Evolutionary conservation across 2,888 invertebrate genomes (phyloP), one percentile per base, ranked within the genome.

Genomic region (Scaptodrosophila latifasciaeformis): DNA sequence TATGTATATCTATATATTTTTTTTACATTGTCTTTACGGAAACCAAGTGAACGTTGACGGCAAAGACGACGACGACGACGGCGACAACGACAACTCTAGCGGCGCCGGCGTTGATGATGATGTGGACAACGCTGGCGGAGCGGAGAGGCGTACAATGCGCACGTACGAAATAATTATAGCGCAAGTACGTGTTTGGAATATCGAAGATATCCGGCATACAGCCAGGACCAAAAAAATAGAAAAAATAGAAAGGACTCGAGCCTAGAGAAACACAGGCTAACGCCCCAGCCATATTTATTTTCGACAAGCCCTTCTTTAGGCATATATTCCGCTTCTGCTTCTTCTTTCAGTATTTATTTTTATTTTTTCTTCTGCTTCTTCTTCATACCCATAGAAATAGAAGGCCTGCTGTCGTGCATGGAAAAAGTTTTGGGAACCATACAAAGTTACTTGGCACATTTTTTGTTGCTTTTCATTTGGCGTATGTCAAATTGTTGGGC

Each of bases 151-250:
- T 65, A 48, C 66, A 63, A 60, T 54, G 49, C 68, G 63, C 82
- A 79, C 78, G 78, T 82, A 80, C 78, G 66, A 79, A 79, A 80
- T 79, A 79, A 79, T 79, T 79, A 79, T 70, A 78, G 82, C 82
- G 75, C 68, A 74, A 67, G 65, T 69, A 82, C 78, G 78, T 79
- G 82, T 64, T 46, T 51, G 51, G 78, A 66, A 79, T 79, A 65
- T 63, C 58, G 48, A 60, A 69, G 71, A 15, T 37, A 13, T 37
- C 17, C 17, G 37, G n/a, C 24, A 3, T 7, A 24, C 3, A 24
- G 24, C 7, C 24, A 5, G 24, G 24, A 7, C 24, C 24, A 3
- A n/a, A n/a, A n/a, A n/a, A n/a, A n/a, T n/a, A n/a, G n/a, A n/a
- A n/a, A n/a, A n/a, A n/a, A n/a, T n/a, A n/a, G n/a, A n/a, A n/a